Percentiles rank a stretch among this genome's conserved stretches.
Conservation (phyloP, 2,797 vertebrate genomes). For the Sphaeramia orbicularis region DNA sequence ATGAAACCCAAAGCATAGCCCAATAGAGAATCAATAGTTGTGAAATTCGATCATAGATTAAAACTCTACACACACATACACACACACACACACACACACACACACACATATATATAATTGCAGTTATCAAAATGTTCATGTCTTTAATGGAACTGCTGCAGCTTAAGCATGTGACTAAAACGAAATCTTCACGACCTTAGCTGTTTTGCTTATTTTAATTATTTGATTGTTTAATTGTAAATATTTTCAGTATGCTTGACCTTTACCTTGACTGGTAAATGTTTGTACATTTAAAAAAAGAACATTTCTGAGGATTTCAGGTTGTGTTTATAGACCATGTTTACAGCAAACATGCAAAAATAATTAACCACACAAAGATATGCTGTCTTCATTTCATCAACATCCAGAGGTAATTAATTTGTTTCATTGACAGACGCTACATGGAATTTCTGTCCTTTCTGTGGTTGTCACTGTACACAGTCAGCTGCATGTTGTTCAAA, state of each 20-base stretch:
- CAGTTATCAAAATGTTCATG: constrained; percentile 24
- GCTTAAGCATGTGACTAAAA: constrained; percentile 15
- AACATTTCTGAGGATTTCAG: constrained; percentile 14
- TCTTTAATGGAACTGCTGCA: constrained; percentile 21
- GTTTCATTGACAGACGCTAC: constrained; percentile 66
- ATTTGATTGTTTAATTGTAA: constrained; percentile 37
- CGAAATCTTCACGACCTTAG: constrained; percentile 12
- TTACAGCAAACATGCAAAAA: neutral
- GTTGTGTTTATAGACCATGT: too few relatives aligned
- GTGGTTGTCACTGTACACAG: constrained; percentile 70
- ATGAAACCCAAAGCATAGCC: constrained; percentile 67
- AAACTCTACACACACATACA: neutral
- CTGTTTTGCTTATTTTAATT: constrained; percentile 37
- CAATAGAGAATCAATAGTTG: constrained; percentile 59
- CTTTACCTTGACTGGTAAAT: constrained; percentile 39
- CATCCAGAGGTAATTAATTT: constrained; percentile 72
- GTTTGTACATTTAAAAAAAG: constrained; percentile 38
- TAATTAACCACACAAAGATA: constrained; percentile 64
- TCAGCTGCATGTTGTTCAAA: constrained; percentile 63
- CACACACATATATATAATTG: constrained; percentile 24
- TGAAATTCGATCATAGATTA: constrained; percentile 43
- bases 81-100: too few relatives aligned
- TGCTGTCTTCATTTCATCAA: constrained; percentile 53
- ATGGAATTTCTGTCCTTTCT: constrained; percentile 76
- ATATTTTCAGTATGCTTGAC: constrained; percentile 23